phyloP scores from a whole-genome alignment of 1,140 invertebrate genomes.

The Scaptomyza graminum region DNA sequence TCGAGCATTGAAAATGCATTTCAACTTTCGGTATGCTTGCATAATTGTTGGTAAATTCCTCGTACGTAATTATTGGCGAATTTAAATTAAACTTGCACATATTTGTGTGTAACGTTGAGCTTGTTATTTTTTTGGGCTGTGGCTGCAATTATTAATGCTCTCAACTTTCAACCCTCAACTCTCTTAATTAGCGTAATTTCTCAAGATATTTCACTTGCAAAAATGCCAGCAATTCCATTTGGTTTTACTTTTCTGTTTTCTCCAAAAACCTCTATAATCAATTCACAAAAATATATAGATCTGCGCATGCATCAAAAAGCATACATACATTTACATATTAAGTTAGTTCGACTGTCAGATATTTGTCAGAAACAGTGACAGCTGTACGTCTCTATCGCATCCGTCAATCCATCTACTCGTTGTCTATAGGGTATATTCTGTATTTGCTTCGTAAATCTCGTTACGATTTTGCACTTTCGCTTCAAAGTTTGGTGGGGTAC shows the following conservation, averaged over 20 bases:
- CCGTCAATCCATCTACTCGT: constrained; percentile 23
- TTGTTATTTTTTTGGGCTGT: background rate
- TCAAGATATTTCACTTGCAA: background rate
- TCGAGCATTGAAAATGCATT: constrained; percentile 26
- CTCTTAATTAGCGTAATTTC: background rate
- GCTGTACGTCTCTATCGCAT: constrained; percentile 10
- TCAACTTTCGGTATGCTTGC: background rate
- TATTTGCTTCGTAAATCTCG: constrained; percentile 23
- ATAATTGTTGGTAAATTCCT: constrained; percentile 4
- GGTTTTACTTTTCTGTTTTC: background rate
- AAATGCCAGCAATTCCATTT: background rate
- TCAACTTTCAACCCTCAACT: no score
- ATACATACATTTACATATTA: constrained; percentile 1
- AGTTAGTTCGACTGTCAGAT: constrained; percentile 20
- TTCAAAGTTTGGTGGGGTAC: background rate
- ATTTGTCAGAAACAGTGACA: constrained; percentile 39
- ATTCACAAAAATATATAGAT: constrained; percentile 15
- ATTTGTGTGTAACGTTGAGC: background rate
- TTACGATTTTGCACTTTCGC: constrained; percentile 40
- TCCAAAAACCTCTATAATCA: background rate
- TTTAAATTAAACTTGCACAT: background rate
- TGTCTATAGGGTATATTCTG: constrained; percentile 28
- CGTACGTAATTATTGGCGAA: constrained; percentile 5
- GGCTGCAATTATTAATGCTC: background rate
- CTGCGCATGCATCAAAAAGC: background rate